phyloP scores from a whole-genome alignment of 1,140 invertebrate genomes.

The Arion vulgaris region DNA sequence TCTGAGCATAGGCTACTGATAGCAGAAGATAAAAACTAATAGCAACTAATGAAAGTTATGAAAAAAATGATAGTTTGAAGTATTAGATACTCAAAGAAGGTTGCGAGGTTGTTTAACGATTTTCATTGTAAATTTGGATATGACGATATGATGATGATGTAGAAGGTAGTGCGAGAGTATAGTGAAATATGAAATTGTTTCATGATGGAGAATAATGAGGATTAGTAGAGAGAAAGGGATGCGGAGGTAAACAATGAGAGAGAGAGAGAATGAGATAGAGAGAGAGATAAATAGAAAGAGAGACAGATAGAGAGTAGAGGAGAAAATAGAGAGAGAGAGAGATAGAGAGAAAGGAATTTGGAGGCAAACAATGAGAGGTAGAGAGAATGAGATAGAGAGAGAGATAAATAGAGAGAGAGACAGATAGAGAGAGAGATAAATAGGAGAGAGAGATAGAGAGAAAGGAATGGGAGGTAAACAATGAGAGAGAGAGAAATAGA shows the following conservation, averaged over 20 bases:
- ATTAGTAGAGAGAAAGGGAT: not conserved
- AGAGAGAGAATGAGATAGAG: not conserved
- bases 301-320: not conserved
- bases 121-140: no score
- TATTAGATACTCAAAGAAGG: no score
- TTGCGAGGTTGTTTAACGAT: no score
- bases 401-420: not conserved
- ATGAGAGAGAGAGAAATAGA: not conserved
- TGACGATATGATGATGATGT: no score
- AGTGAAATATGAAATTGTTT: no score
- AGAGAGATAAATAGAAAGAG: not conserved
- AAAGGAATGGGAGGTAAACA: not conserved
- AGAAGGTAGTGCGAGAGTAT: no score
- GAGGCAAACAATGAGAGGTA: not conserved
- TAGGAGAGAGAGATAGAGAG: not conserved
- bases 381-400: no score
- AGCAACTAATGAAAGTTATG: no score
- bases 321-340: not conserved
- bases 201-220: conserved; percentile 5
- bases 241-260: not conserved
- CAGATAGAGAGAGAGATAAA: not conserved
- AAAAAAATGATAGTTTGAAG: no score
- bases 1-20: no score
- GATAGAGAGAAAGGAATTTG: not conserved
- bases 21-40: no score